Evolutionary conservation across 1,140 invertebrate species (phyloP), one percentile per base, ranked within the genome.

Genomic region (Tetramorium simillimum): DNA sequence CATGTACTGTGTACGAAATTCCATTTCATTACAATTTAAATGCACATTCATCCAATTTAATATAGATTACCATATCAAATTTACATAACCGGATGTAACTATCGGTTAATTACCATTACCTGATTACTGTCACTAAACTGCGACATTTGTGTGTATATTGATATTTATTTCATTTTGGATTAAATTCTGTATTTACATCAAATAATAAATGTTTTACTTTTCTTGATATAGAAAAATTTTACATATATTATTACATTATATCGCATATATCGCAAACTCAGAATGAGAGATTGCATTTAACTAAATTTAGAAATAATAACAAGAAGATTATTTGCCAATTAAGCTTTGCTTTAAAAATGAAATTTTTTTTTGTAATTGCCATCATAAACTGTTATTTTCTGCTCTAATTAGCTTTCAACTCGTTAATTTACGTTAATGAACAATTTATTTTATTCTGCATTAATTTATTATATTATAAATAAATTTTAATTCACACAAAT

Each of bases 81-180:
- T 81, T 81, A 24, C 18, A 67, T 49, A 28, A 58, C 1, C 18
- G 16, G 56, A 58, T 82, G 18, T 46, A 82, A 46, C 37, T 82
- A 82, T 72, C 14, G 18, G 2, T 72, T 82, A 72, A 82, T 56
- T 10, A 58, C 24, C 40, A 53, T 46, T 82, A 73, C 24, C 24
- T 43, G 40, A 14, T 51, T 3, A 14, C 21, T 56, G 14, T 43
- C 24, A 33, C 24, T 58, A 58, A 82, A 82, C 16, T 18, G 10
- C 51, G 37, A 58, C 70, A 80, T 81, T 80, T 53, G 46, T 69
- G 49, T 16, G 24, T 69, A 33, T n/a, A 43, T 67, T 67, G 21
- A 21, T 58, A 58, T 46, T 56, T 82, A 82, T 82, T 72, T 72
- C 28, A 58, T 82, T 81, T 33, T 3, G 16, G 1, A 72, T 60